phyloP scores from a whole-genome alignment of 92 coral and sea anemone genomes.

The Scolanthus callimorphus region DNA sequence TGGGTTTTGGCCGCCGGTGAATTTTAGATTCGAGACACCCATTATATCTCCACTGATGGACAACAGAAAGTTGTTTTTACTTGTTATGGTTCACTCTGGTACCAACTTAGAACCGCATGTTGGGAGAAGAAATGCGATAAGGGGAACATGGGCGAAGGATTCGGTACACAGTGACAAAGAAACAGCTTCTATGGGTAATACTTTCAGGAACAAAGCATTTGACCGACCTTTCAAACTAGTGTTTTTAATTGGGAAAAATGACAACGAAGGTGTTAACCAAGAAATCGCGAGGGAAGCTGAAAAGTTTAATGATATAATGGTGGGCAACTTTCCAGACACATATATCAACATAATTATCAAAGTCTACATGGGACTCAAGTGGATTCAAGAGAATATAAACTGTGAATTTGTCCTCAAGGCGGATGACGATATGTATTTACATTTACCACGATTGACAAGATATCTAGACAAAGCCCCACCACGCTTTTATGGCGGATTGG shows the following conservation, averaged over 20 bases:
- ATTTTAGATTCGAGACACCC: constrained; percentile 15
- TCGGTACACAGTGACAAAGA: too few species aligned
- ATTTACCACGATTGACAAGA: constrained; percentile 28
- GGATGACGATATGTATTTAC: constrained; percentile 46
- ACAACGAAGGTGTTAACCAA: constrained; percentile 4
- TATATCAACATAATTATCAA: constrained; percentile 37
- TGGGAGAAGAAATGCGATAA: constrained; percentile 31
- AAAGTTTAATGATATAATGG: constrained; percentile 37
- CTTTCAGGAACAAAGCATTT: neutral
- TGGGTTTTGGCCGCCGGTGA: constrained; percentile 23
- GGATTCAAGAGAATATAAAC: constrained; percentile 20
- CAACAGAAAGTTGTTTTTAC: constrained; percentile 10
- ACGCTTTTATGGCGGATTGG: constrained; percentile 50
- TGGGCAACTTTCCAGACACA: constrained; percentile 43
- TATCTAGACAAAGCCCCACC: constrained; percentile 24
- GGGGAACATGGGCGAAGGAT: constrained; percentile 66
- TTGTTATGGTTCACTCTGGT: constrained; percentile 42
- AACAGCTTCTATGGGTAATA: too few species aligned
- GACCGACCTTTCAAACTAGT: constrained; percentile 8
- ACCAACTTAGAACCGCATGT: neutral
- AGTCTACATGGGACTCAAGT: constrained; percentile 54
- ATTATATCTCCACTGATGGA: constrained; percentile 16
- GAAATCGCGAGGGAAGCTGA: constrained; percentile 32
- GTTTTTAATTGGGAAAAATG: constrained; percentile 36
- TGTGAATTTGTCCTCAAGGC: constrained; percentile 42